These are phyloP conservation scores for Heliconius melpomene DNA, from an alignment of 1,140 invertebrate species.

Conservation along the genomic window DNA sequence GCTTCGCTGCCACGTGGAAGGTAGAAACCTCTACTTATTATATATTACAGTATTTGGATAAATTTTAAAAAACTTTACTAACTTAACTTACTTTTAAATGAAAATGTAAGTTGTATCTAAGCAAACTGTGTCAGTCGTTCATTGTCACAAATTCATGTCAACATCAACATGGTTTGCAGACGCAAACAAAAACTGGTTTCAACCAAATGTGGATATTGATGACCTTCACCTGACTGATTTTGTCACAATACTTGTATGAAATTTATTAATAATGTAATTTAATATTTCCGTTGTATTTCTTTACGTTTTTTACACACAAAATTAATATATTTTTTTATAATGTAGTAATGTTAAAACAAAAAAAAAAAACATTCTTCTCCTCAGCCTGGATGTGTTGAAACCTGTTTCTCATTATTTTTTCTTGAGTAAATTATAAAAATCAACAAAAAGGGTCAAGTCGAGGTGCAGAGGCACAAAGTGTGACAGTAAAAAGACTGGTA, in stretches of 20 bases:
- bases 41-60: not conserved
- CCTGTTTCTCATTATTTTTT: no score
- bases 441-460: no score
- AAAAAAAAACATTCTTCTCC: no score
- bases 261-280: not conserved
- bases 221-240: conserved; percentile 22
- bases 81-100: no score
- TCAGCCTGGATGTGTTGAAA: no score
- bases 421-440: no score
- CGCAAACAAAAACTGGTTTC: conserved; percentile 24
- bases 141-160: conserved; percentile 17
- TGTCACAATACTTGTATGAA: not conserved
- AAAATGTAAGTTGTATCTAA: not conserved
- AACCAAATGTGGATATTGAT: not conserved
- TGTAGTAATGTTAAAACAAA: no score
- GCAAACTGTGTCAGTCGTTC: conserved; percentile 22
- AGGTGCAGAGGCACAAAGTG: no score
- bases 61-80: no score
- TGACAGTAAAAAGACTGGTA: no score
- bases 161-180: not conserved
- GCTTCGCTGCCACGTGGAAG: not conserved
- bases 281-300: not conserved
- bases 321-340: no score
- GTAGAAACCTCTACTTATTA: not conserved
- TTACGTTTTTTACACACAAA: no score